Percentiles rank a stretch among this genome's conserved stretches.
Evolutionary conservation across 2,113 vertebrate species (phyloP).

Genomic region (Danio rerio): DNA sequence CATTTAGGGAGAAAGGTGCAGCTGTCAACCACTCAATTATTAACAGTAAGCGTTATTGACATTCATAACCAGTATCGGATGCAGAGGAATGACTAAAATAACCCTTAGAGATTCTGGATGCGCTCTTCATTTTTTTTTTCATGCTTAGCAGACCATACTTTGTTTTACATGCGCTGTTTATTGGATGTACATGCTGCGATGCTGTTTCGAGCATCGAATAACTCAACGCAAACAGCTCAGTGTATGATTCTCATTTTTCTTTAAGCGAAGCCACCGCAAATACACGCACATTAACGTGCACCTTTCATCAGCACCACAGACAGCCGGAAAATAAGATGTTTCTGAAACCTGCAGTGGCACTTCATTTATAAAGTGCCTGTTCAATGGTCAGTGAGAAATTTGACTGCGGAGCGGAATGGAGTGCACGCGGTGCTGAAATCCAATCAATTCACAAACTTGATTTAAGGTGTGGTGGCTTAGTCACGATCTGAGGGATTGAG

Average conservation of each 20-base stretch:
- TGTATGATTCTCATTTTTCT: background rate
- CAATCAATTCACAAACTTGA: constrained; percentile 62
- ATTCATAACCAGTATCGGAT: constrained; percentile 5
- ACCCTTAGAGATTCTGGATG: background rate
- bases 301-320: constrained; percentile 37
- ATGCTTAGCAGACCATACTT: constrained; percentile 8
- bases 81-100: constrained; percentile 35
- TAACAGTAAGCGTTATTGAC: constrained; percentile 4
- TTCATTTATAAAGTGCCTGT: constrained; percentile 61
- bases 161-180: background rate
- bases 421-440: constrained; percentile 44
- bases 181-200: background rate
- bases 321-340: constrained; percentile 48
- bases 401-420: constrained; percentile 46
- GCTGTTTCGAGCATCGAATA: background rate
- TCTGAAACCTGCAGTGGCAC: constrained; percentile 53
- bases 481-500: constrained; percentile 37
- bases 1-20: constrained; percentile 5
- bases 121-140: constrained; percentile 10
- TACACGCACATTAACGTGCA: constrained; percentile 5
- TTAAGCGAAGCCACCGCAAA: constrained; percentile 20
- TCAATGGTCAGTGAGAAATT: constrained; percentile 57
- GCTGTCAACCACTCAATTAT: background rate
- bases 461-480: constrained; percentile 59
- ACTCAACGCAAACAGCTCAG: constrained; percentile 1